These are phyloP conservation scores for Hozukius guyotensis DNA, from an alignment of 2,797 vertebrate species.

Conservation along the genomic window DNA sequence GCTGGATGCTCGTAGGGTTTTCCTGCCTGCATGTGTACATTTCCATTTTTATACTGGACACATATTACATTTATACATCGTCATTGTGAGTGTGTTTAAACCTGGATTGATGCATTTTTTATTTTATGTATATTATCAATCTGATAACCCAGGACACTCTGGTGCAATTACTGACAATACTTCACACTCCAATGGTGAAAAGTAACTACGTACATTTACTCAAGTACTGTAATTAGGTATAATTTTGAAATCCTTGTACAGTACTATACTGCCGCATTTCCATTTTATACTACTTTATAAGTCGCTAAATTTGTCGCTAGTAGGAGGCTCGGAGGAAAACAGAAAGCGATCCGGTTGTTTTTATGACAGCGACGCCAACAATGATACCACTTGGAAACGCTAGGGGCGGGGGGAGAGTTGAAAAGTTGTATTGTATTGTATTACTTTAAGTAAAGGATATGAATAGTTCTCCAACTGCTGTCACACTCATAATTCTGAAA, in stretches of 20 bases:
- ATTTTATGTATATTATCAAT: background rate
- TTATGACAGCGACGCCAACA: too few species aligned
- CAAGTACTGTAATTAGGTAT: too few species aligned
- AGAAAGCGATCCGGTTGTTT: too few species aligned
- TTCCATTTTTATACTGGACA: background rate
- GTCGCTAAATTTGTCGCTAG: too few species aligned
- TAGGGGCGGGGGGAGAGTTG: background rate
- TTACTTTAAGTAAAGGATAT: background rate
- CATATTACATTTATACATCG: background rate
- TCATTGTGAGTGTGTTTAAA: background rate
- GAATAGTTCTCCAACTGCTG: background rate
- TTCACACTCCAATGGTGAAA: background rate
- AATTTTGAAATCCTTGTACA: too few species aligned
- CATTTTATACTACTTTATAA: too few species aligned
- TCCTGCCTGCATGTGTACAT: background rate
- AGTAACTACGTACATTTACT: too few species aligned
- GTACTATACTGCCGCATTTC: too few species aligned
- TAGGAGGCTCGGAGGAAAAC: too few species aligned
- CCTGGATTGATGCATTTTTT: background rate
- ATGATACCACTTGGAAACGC: too few species aligned
- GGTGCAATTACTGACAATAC: background rate
- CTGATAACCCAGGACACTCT: background rate
- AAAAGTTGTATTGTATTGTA: background rate
- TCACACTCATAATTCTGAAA: background rate
- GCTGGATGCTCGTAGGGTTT: background rate